Percentiles rank a stretch among this genome's conserved stretches.
Conservation (phyloP, 2,888 invertebrate species). For the Mesorhabditis belari region DNA sequence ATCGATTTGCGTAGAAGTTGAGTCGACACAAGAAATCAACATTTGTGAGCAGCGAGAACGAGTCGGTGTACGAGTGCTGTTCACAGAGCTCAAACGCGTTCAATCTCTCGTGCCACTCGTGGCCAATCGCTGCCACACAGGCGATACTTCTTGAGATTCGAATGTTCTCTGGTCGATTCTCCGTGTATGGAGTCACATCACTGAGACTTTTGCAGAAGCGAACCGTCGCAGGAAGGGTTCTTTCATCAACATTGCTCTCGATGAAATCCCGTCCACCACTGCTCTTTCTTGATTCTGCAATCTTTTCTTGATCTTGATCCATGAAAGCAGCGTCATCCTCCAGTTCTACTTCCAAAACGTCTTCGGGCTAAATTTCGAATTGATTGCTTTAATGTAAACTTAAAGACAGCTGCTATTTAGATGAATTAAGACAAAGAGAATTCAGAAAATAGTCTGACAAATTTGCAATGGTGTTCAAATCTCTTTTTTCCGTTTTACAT, state of each 20-base stretch:
- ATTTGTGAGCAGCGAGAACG: slow-evolving; percentile 28
- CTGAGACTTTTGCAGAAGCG: not conserved
- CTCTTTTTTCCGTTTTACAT: too few relatives aligned
- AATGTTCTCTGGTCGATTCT: slow-evolving; percentile 8
- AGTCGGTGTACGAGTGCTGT: slow-evolving; percentile 32
- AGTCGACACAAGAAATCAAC: slow-evolving; percentile 45
- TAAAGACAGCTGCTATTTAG: too few relatives aligned
- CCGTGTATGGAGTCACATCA: not conserved
- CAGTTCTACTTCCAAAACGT: too few relatives aligned
- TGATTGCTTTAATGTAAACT: too few relatives aligned
- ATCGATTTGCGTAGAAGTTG: slow-evolving; percentile 47
- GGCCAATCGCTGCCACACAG: slow-evolving; percentile 4
- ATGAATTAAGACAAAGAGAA: too few relatives aligned
- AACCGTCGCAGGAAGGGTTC: too few relatives aligned
- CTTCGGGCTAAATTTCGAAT: too few relatives aligned
- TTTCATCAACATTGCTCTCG: not conserved
- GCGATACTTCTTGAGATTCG: slow-evolving; percentile 6
- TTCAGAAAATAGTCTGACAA: too few relatives aligned
- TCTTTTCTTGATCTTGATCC: too few relatives aligned
- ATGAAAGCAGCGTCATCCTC: too few relatives aligned
- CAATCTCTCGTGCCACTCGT: slow-evolving; percentile 8
- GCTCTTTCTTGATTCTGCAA: too few relatives aligned
- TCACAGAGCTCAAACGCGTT: slow-evolving; percentile 32
- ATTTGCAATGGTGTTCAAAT: too few relatives aligned
- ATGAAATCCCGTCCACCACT: not conserved